Base-by-base conservation (phyloP, 2,797 vertebrate species). In the Lacerta viridis region DNA sequence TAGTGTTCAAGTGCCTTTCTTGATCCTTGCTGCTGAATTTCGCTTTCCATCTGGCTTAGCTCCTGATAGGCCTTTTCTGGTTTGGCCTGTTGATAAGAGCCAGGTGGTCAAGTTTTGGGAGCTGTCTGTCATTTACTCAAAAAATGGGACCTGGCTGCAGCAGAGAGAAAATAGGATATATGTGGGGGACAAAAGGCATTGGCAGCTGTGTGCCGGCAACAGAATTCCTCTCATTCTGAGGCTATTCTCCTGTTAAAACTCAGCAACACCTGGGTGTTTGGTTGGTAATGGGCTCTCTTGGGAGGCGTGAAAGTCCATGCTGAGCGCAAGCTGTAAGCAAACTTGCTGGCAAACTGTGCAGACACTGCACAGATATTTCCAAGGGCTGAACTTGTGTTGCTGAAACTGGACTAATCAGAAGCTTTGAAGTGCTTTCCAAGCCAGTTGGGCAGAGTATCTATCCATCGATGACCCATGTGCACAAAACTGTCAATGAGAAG, bases 191-290 rank as follows among this genome's bases (percentile, higher is more conserved):
- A 95, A 97, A 97, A 97, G 97, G 96, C 97, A 83, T 90, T 94
- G 96, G 96, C 97, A 97, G 92, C 97, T 97, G 96, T 97, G 96
- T 96, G 95, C 85, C 97, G 96, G 96, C 95, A 95, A 93, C 91
- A 96, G 96, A 97, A 98, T 98, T 98, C 98, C 93, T 97, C 94
- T 96, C 97, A 97, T 98, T 98, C 97, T 94, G 95, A 95, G 93
- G 96, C 94, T 94, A 94, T 95, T 96, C 94, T 95, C 95, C 97
- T 97, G 97, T 96, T 97, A 97, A 97, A 97, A 95, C 97, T 97
- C 95, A 96, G 90, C 89, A 92, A 96, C 96, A 97, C 97, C 92
- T 97, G 94, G 91, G 94, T 89, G 92, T 87, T 89, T 89, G 86
- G 84, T 87, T 29, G 10, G 89, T 87, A 95, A 95, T 50, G 72